Conservation (phyloP, 2,113 vertebrate species). For the Apteryx owenii region DNA sequence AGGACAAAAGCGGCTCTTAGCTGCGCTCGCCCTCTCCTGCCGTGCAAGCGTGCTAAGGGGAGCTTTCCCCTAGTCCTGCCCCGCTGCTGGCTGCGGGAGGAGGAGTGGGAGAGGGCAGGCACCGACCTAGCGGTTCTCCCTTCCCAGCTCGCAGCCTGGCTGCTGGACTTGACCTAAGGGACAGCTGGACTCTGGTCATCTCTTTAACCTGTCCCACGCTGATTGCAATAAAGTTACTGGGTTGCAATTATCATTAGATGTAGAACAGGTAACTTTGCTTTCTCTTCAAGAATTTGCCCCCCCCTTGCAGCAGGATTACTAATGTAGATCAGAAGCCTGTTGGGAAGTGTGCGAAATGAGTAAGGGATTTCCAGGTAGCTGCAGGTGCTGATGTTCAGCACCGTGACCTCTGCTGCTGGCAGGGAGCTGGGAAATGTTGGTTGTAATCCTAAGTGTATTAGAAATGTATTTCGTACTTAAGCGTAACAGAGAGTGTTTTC, state of each 20-base stretch:
- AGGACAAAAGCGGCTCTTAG: background rate
- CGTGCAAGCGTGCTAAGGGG: background rate
- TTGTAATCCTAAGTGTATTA: background rate
- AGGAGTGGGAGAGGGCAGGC: background rate
- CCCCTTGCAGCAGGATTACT: background rate
- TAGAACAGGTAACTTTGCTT: background rate
- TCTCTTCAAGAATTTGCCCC: background rate
- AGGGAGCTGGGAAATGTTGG: background rate
- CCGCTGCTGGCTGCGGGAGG: background rate
- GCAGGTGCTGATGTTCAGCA: background rate
- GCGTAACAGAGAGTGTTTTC: background rate
- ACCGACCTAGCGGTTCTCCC: background rate
- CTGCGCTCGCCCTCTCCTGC: accelerated
- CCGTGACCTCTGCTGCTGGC: background rate
- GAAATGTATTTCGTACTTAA: background rate
- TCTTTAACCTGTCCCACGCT: background rate
- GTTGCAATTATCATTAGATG: background rate
- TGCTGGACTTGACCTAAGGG: accelerated
- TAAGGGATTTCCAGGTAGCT: background rate
- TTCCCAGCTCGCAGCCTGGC: background rate
- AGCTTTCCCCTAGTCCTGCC: background rate
- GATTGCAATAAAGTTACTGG: background rate
- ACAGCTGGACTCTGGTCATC: background rate
- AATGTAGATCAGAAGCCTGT: background rate
- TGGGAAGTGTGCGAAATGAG: background rate